Percentiles rank a stretch among this genome's conserved stretches.
phyloP scores from a whole-genome alignment of 2,888 invertebrate genomes.

The Agonopterix alstromeriana region DNA sequence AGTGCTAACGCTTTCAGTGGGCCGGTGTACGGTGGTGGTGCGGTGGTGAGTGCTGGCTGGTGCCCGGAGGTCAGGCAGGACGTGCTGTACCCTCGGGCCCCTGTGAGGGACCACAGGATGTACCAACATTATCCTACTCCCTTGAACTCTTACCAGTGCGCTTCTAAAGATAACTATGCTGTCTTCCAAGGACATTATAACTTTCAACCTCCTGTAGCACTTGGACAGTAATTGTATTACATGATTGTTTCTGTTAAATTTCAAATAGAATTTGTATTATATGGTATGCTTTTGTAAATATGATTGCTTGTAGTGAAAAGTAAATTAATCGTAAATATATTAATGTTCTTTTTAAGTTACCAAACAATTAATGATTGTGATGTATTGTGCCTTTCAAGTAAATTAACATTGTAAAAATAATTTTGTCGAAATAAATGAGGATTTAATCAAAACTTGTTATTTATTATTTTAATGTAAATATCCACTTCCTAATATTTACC shows the following conservation, averaged over 20 bases:
- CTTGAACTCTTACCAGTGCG: conserved; percentile 60
- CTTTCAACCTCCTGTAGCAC: conserved; percentile 62
- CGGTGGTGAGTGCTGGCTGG: conserved; percentile 47
- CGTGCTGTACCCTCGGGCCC: conserved; percentile 40
- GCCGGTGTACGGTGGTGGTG: conserved; percentile 37
- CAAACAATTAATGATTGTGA: conserved; percentile 36
- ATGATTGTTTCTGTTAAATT: too few species aligned
- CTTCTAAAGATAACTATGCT: conserved; percentile 63
- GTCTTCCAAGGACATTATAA: conserved; percentile 72
- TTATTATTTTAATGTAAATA: too few species aligned
- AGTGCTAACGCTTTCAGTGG: conserved; percentile 35
- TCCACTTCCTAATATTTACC: too few species aligned
- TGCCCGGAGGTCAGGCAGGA: conserved; percentile 58
- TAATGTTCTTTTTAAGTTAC: conserved; percentile 38
- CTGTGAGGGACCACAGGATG: conserved; percentile 47
- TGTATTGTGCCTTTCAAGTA: conserved; percentile 9
- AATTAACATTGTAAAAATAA: neutral
- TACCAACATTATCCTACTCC: conserved; percentile 61
- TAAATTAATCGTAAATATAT: neutral
- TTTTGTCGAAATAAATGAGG: conserved; percentile 7
- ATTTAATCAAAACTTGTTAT: too few species aligned
- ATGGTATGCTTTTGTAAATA: neutral
- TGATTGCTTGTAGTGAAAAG: neutral
- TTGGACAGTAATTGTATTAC: conserved; percentile 46
- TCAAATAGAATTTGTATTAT: neutral